Evolutionary conservation across 2,888 invertebrate genomes (phyloP).

Genomic region (Poecilobothrus nobilitatus): DNA sequence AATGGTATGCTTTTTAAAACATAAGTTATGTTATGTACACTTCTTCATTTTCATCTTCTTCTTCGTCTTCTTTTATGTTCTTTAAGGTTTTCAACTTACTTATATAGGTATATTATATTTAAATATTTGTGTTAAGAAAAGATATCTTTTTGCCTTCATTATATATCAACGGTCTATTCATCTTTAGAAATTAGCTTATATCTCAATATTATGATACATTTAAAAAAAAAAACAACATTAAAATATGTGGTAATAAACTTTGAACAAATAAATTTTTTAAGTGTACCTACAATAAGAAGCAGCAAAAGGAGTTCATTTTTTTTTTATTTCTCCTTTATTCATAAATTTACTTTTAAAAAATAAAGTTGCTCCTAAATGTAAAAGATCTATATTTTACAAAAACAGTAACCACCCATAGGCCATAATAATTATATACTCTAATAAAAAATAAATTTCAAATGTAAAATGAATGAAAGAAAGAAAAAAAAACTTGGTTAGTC

Average conservation of each 20-base stretch:
- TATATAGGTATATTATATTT: background rate
- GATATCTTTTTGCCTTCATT: background rate
- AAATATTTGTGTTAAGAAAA: background rate
- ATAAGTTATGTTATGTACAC: no score
- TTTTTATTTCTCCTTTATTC: background rate
- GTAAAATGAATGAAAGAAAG: no score
- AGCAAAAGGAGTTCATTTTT: background rate
- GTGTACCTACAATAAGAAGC: background rate
- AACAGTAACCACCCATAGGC: background rate
- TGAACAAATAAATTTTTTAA: background rate
- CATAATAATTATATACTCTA: no score
- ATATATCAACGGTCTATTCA: conserved; percentile 5
- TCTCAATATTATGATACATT: conserved; percentile 10
- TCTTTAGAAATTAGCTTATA: conserved; percentile 7
- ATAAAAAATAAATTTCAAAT: no score
- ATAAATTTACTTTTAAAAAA: no score
- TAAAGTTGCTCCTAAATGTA: no score
- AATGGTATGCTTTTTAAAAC: no score
- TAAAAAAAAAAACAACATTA: background rate
- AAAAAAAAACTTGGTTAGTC: no score
- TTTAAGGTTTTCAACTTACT: no score
- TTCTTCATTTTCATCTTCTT: no score
- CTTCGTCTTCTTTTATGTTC: no score
- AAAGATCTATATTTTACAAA: background rate
- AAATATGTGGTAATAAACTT: background rate